Evolutionary conservation across 1,140 invertebrate genomes (phyloP).

Genomic region (Papilio dardanus): DNA sequence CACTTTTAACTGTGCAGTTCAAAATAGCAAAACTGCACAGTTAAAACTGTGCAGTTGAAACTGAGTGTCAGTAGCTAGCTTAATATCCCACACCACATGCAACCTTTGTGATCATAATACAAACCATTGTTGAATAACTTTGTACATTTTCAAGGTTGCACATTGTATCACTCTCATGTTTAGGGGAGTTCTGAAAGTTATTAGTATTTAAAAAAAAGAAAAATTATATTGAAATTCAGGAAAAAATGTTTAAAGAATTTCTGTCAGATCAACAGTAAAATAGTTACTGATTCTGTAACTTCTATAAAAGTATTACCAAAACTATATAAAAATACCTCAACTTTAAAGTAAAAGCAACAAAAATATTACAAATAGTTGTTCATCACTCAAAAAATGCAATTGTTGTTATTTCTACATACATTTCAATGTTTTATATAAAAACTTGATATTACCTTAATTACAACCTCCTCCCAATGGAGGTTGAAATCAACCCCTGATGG

Average conservation of each 20-base stretch:
- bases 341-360: too few species aligned
- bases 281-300: too few species aligned
- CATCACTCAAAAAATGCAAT: too few species aligned
- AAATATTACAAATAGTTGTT: too few species aligned
- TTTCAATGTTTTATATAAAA: neutral
- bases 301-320: too few species aligned
- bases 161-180: slow-evolving; percentile 85
- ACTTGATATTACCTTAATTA: slow-evolving; percentile 62
- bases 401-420: neutral
- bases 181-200: slow-evolving; percentile 75
- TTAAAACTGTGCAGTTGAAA: too few species aligned
- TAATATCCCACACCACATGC: neutral
- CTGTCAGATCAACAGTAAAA: too few species aligned
- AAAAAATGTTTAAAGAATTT: too few species aligned
- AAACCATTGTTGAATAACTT: slow-evolving; percentile 70
- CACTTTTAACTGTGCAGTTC: too few species aligned
- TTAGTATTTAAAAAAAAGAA: slow-evolving; percentile 11
- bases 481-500: slow-evolving; percentile 64
- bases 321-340: too few species aligned
- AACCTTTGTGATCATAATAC: slow-evolving; percentile 34
- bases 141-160: slow-evolving; percentile 83
- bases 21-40: too few species aligned
- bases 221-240: neutral
- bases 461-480: slow-evolving; percentile 78
- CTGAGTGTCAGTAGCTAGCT: too few species aligned